A percentile compares a stretch with the other conserved stretches of the same genome.
phyloP scores from a whole-genome alignment of 2,797 vertebrate genomes.

The Nannoperca obscura region DNA sequence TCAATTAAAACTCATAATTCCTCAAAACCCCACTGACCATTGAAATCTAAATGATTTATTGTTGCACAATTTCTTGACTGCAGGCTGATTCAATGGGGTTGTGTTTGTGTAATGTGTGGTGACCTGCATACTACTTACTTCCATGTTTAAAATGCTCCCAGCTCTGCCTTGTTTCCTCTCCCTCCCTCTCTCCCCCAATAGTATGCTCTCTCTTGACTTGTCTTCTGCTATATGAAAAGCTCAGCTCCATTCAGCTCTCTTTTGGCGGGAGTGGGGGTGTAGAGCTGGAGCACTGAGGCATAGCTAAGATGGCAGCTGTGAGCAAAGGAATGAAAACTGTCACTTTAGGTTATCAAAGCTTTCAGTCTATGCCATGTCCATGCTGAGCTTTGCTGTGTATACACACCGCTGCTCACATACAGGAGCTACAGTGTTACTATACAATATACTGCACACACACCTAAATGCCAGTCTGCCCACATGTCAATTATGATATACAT shows the following conservation, averaged over 20 bases:
- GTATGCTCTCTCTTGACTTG: slow-evolving; percentile 10
- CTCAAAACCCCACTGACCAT: slow-evolving; percentile 18
- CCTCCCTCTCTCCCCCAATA: background rate
- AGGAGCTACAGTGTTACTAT: slow-evolving; percentile 28
- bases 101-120: slow-evolving; percentile 33
- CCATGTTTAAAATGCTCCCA: slow-evolving; percentile 39
- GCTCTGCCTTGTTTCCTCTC: slow-evolving; percentile 23
- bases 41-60: slow-evolving; percentile 45
- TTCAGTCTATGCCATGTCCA: slow-evolving; percentile 63
- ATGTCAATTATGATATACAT: slow-evolving; percentile 51
- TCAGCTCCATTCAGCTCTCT: slow-evolving; percentile 53
- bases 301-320: slow-evolving; percentile 81
- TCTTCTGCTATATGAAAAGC: slow-evolving; percentile 58
- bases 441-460: slow-evolving; percentile 11
- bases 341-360: slow-evolving; percentile 78
- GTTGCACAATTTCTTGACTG: slow-evolving; percentile 13
- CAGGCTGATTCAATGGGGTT: background rate
- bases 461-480: slow-evolving; percentile 34
- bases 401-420: slow-evolving; percentile 35
- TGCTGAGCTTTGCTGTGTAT: slow-evolving; percentile 36
- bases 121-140: slow-evolving; percentile 43
- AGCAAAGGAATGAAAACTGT: slow-evolving; percentile 83
- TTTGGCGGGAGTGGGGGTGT: slow-evolving; percentile 48
- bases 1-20: slow-evolving; percentile 55
- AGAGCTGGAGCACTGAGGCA: slow-evolving; percentile 65